Evolutionary conservation across 2,797 vertebrate genomes (phyloP), one percentile per base, ranked within the genome.

Genomic region (Sebastes matsubarae): DNA sequence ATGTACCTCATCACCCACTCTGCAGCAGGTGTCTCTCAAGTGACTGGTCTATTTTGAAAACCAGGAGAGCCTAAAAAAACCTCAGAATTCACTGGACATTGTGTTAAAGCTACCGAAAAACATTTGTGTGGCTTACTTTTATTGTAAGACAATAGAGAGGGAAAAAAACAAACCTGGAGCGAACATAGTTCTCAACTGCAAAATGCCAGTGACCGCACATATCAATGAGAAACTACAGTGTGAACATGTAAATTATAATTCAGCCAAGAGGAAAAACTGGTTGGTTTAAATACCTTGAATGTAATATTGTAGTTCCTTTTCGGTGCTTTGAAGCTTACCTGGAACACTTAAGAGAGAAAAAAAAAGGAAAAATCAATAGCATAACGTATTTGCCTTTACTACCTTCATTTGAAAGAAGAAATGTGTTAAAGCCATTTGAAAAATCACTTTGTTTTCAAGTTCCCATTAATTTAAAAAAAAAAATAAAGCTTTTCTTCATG

Each of bases 271-370:
- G 34, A 60, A 71, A 87, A 86, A 78, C 32, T 77, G 77, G 69
- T 90, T 92, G 88, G 82, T 84, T 83, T 87, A 81, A 90, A 86
- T 92, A 90, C 87, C 85, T 91, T 94, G 94, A 95, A 94, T 95
- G 94, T 95, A 94, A 91, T 85, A 88, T 90, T 91, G 83, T 92
- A 77, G 92, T 93, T 89, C 75, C 84, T 90, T 90, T 92, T 89
- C 36, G 90, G 93, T 93, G 89, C 91, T 93, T 91, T 87, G 60
- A 87, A 63, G 88, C 85, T 89, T 87, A 86, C 59, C 77, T 78
- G 88, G 88, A 85, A 87, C 79, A 85, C 71, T 74, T 80, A 74
- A 82, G 86, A 87, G 50, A 77, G 59, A 72, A 8, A 65, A 68
- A 74, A 70, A 79, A 74, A 75, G 36, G 8, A n/a, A 83, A 85